phyloP scores from a whole-genome alignment of 2,113 vertebrate genomes.

The Apodemus speciosus region DNA sequence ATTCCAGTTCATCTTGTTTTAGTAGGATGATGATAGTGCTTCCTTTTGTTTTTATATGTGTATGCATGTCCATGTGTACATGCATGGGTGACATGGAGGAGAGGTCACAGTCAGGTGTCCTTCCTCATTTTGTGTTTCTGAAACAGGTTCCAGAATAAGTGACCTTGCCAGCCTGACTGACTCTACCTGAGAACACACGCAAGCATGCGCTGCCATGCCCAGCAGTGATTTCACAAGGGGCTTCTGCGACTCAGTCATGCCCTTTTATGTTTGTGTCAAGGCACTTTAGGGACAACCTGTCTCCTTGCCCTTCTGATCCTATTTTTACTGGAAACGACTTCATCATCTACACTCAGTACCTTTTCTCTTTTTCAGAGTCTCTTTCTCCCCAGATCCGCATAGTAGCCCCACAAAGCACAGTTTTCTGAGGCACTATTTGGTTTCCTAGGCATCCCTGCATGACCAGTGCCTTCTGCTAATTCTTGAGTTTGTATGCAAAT shows the following conservation, averaged over 20 bases:
- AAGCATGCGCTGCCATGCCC: not conserved
- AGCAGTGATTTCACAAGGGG: not conserved
- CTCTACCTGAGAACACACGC: not conserved
- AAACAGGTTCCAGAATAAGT: too few species aligned
- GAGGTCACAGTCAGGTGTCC: not conserved
- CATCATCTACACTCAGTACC: not conserved
- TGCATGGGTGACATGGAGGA: not conserved
- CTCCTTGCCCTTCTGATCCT: not conserved
- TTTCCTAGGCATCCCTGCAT: slow-evolving; percentile 55
- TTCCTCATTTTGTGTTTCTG: not conserved
- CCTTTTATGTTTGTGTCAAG: not conserved
- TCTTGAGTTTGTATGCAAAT: slow-evolving; percentile 66
- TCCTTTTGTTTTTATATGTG: not conserved
- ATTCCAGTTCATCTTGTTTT: not conserved
- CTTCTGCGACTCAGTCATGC: not conserved
- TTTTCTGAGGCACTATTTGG: slow-evolving; percentile 61
- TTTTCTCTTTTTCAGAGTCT: not conserved
- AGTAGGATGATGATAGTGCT: not conserved
- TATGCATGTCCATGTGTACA: too few species aligned
- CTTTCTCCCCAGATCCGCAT: slow-evolving; percentile 66
- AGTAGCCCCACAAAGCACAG: not conserved
- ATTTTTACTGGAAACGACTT: not conserved
- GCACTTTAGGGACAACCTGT: not conserved
- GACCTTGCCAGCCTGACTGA: not conserved
- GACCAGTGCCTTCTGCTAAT: slow-evolving; percentile 44